Base-by-base conservation (phyloP, 2,797 vertebrate genomes). In the Poecilia wingei region DNA sequence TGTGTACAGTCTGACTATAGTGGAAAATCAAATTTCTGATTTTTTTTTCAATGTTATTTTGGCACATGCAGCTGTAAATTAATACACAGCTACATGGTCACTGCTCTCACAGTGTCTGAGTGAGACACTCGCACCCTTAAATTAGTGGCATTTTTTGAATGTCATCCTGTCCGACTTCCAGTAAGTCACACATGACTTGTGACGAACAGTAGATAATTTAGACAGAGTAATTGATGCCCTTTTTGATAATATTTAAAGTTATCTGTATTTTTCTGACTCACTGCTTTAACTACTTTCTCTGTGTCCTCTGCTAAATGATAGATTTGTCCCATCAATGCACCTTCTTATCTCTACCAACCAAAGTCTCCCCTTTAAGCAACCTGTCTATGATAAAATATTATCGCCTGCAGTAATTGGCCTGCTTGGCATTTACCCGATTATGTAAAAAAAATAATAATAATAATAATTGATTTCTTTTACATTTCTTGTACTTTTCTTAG, bases 141-240 rank as follows among this genome's bases (percentile, higher is more conserved):
- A 55, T 70, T 76, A 79, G 76, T 82, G 90, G 83, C 87, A 84
- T 93, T 91, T 89, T 89, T 46, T 13, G 59, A 91, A 93, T 89
- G 86, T 87, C 87, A 91, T 74, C 59, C 81, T 82, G 79, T 82
- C 87, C 82, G 78, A 64, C 39, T 70, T 81, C 79, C 79, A 84
- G 78, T 36, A 87, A 85, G 78, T 88, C 57, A 79, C 76, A 83
- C 75, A 9, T 59, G 46, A 76, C 77, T 81, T 84, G 77, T 84
- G 86, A 87, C 77, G 85, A 84, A 82, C 75, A 85, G 85, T 64
- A 82, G 64, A 86, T 75, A 66, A 86, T 87, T 88, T 81, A 77
- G 84, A 88, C 85, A 78, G 82, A 84, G 82, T 85, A 90, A 93
- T 77, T 83, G 87, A 85, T 41, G 57, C 64, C 83, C 69, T 57